Conservation (phyloP, 2,888 invertebrate genomes). For the Agriopis marginaria region DNA sequence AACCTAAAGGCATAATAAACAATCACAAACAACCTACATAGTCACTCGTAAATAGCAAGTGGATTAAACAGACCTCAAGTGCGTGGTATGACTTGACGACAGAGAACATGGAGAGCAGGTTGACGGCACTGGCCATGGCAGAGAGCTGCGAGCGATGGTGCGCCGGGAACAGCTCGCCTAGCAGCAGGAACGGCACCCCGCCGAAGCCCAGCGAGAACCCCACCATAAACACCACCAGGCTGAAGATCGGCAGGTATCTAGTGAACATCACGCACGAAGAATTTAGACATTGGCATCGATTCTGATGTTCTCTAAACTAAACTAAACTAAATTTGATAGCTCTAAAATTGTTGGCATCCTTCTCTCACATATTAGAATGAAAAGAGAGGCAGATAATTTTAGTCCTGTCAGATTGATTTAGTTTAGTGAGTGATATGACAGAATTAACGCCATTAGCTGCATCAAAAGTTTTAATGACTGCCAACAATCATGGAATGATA, state of each 20-base stretch:
- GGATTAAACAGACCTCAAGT: conserved; percentile 64
- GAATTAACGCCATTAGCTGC: no score
- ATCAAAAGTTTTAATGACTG: background rate
- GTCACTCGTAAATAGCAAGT: background rate
- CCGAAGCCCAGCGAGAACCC: conserved; percentile 88
- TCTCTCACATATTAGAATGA: no score
- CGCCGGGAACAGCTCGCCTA: conserved; percentile 87
- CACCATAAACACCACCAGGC: conserved; percentile 86
- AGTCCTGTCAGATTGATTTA: no score
- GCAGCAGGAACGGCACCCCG: conserved; percentile 87
- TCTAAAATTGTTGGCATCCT: no score
- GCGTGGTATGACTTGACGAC: conserved; percentile 86
- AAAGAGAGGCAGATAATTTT: no score
- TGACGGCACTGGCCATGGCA: conserved; percentile 85
- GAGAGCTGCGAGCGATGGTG: conserved; percentile 85
- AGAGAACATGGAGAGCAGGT: conserved; percentile 84
- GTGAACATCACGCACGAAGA: no score
- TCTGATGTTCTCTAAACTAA: no score
- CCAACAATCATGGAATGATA: background rate
- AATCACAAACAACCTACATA: no score
- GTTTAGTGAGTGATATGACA: no score
- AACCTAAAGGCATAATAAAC: no score
- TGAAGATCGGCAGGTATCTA: conserved; percentile 85
- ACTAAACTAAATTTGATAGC: no score
- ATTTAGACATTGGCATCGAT: background rate